Percentiles rank a stretch among this genome's conserved stretches.
phyloP scores from a whole-genome alignment of 2,888 invertebrate species.

The Plusia festucae region DNA sequence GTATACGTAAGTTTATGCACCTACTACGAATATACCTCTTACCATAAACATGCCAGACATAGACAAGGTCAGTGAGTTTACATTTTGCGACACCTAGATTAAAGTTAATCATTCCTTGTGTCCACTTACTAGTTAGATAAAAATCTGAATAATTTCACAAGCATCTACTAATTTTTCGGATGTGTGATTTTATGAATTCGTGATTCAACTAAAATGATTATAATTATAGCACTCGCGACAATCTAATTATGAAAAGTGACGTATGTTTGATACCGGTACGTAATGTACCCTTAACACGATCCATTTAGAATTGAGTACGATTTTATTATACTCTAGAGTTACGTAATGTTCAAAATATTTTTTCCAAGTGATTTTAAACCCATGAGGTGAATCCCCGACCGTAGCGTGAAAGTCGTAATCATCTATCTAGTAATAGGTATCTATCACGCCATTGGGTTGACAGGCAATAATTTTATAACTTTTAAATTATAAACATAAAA shows the following conservation, averaged over 20 bases:
- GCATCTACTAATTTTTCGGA: conserved; percentile 6
- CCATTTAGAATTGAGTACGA: background rate
- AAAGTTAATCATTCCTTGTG: conserved; percentile 13
- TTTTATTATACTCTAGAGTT: too few relatives aligned
- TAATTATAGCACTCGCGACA: conserved; percentile 6
- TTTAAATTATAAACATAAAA: background rate
- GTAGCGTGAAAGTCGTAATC: too few relatives aligned
- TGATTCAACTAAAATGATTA: conserved; percentile 1
- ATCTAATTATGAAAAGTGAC: conserved; percentile 6
- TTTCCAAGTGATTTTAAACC: too few relatives aligned
- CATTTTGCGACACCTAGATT: background rate
- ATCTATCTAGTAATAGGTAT: too few relatives aligned
- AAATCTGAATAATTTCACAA: conserved; percentile 9
- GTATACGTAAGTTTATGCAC: background rate
- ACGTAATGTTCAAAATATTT: too few relatives aligned
- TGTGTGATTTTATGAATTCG: conserved; percentile 7
- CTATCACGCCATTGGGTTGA: background rate
- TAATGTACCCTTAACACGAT: background rate
- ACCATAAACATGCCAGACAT: background rate
- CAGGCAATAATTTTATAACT: background rate
- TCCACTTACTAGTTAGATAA: conserved; percentile 20
- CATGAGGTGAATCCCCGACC: too few relatives aligned
- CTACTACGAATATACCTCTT: background rate
- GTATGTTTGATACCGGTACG: background rate
- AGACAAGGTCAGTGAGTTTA: conserved; percentile 18